Base-by-base conservation (phyloP, 2,888 invertebrate genomes). In the Hyppa rectilinea region DNA sequence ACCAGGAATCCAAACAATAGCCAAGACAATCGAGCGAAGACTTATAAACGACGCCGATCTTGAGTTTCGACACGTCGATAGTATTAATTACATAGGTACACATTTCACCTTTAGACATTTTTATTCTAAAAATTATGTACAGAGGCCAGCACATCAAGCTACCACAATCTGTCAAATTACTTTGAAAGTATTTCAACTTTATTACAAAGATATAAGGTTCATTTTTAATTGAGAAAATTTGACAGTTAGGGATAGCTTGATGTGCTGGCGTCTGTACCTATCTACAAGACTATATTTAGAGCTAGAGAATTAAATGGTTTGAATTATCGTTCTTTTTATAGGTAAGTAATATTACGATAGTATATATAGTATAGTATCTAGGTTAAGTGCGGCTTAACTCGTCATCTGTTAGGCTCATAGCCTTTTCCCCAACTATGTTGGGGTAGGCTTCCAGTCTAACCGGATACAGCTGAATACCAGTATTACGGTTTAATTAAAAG, bases 21-120 rank as follows among this genome's bases (percentile, higher is more conserved):
- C 80, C 78, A 81, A 87, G 83, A 87, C 85, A 87, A 85, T 86
- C 84, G 80, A 81, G 72, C 68, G 89, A 89, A 87, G 87, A 82
- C 89, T 84, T 87, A 89, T 76, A 87, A 89, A 86, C 81, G 80
- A 83, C 70, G 81, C 60, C 79, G 75, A 84, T 85, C 85, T 87
- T 83, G 68, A 76, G 79, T 89, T 87, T 85, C 87, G 81, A 81
- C 82, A 77, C 81, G 82, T 85, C 77, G 34, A 81, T 85, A 75
- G 82, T 85, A 83, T 81, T 85, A 86, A 87, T 85, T 82, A 56
- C 50, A 36, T 61, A 73, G 49, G 61, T 67, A 73, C 61, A 60
- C 56, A 64, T 59, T 75, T 61, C 40, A 29, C 29, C 47, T 71
- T 40, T 17, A 45, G 58, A 55, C 75, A n/a, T 58, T 80, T 61